phyloP scores from a whole-genome alignment of 2,113 vertebrate genomes.

The Conger conger region DNA sequence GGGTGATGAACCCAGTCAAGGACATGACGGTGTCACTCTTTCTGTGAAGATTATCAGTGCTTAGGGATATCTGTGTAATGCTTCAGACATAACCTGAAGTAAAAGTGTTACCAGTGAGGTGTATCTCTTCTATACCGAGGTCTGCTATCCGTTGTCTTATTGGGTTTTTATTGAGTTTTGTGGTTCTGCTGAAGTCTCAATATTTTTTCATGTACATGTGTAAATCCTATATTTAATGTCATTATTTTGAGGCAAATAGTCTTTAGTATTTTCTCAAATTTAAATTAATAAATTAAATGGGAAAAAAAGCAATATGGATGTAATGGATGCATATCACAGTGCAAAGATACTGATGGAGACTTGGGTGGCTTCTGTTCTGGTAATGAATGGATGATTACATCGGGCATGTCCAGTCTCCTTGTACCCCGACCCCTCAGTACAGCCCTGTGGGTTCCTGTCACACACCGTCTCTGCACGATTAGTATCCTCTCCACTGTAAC shows the following conservation, averaged over 20 bases:
- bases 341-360: neutral
- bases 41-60: neutral
- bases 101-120: no score
- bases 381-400: conserved; percentile 62
- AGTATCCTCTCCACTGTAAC: conserved; percentile 69
- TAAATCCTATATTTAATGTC: no score
- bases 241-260: no score
- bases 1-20: neutral
- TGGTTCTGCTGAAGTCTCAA: neutral
- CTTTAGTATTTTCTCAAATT: no score
- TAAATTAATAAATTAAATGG: no score
- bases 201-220: no score
- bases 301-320: no score
- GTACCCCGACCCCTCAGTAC: conserved; percentile 47
- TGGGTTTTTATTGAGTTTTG: neutral
- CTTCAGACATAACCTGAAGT: no score
- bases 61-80: no score
- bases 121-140: no score
- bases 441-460: conserved; percentile 40
- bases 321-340: neutral
- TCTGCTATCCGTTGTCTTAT: no score
- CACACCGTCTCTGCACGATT: conserved; percentile 57
- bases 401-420: conserved; percentile 58
- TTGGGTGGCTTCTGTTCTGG: conserved; percentile 51
- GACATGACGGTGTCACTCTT: neutral